Evolutionary conservation across 2,888 invertebrate genomes (phyloP).

Genomic region (Phragmatobia fuliginosa): DNA sequence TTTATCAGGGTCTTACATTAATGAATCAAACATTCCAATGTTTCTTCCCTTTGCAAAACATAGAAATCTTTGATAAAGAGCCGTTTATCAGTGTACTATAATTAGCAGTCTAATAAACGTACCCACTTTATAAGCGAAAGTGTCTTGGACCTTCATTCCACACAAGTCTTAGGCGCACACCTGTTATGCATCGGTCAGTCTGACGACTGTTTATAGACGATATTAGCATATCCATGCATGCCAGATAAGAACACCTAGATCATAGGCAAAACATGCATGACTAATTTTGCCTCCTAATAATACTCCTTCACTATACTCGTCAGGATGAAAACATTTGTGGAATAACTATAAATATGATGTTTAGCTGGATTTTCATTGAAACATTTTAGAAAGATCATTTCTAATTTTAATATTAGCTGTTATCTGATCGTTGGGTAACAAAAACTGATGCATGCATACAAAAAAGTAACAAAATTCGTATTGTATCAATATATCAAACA

Average conservation of each 20-base stretch:
- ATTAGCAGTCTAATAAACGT: constrained; percentile 37
- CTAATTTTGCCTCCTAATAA: constrained; percentile 60
- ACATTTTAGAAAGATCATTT: constrained; percentile 23
- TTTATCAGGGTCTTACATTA: neutral
- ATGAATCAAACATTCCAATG: constrained; percentile 11
- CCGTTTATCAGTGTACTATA: constrained; percentile 25
- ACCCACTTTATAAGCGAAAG: constrained; percentile 52
- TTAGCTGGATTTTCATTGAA: neutral
- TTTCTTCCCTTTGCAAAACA: neutral
- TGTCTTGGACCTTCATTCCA: constrained; percentile 49
- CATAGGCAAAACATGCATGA: constrained; percentile 68
- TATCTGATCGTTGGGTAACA: constrained; percentile 37
- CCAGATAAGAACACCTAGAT: constrained; percentile 68
- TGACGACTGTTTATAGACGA: constrained; percentile 61
- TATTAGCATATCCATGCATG: constrained; percentile 73
- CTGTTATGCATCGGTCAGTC: constrained; percentile 60
- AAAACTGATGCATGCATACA: constrained; percentile 45
- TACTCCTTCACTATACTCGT: constrained; percentile 40
- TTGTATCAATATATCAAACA: constrained; percentile 74
- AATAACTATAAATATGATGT: neutral
- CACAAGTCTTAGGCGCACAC: constrained; percentile 56
- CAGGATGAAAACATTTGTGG: neutral
- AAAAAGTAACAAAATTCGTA: constrained; percentile 55
- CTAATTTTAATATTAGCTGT: constrained; percentile 30
- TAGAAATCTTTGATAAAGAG: constrained; percentile 1